Conservation (phyloP, 2,113 vertebrate genomes). For the Paradoxurus hermaphroditus region DNA sequence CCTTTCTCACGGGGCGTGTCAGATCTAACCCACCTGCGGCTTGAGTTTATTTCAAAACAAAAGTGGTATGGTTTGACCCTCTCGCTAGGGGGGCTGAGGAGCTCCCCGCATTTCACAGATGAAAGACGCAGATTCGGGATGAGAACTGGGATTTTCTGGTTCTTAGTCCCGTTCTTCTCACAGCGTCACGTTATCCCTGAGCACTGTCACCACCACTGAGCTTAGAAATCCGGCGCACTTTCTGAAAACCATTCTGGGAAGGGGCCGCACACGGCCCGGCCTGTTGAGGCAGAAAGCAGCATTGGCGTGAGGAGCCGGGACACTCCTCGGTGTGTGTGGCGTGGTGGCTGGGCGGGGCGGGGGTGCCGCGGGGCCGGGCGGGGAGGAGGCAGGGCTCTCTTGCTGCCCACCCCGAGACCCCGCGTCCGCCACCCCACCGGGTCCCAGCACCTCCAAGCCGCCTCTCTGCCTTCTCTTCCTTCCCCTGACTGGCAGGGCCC, state of each 20-base stretch:
- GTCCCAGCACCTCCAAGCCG: not conserved
- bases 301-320: not conserved
- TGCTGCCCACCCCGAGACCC: not conserved
- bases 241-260: not conserved
- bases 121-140: not conserved
- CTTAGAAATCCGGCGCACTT: not conserved
- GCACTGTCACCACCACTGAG: not conserved
- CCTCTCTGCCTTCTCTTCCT: not conserved
- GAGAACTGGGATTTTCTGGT: not conserved
- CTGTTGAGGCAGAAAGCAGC: not conserved
- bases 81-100: not conserved
- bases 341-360: accelerated
- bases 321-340: not conserved
- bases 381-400: not conserved
- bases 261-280: not conserved
- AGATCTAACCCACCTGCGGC: not conserved
- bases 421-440: not conserved
- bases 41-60: not conserved
- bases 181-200: not conserved
- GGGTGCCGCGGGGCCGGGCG: not conserved
- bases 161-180: not conserved
- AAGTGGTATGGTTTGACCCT: not conserved
- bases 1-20: not conserved
- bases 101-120: not conserved
- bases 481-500: not conserved